phyloP scores from a whole-genome alignment of 2,888 invertebrate genomes.

The Belgica antarctica region DNA sequence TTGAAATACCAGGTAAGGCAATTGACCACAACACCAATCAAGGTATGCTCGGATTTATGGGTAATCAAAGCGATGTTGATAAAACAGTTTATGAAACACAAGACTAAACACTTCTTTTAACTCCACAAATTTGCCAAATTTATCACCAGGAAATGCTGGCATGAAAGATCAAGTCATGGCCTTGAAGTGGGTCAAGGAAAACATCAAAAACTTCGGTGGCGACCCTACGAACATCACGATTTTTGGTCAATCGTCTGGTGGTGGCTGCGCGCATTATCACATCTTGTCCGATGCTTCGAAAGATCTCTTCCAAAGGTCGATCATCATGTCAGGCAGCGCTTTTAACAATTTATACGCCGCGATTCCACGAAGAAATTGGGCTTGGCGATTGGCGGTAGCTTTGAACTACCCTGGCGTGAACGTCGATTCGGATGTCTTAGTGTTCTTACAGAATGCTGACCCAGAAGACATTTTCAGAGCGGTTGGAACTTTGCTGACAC shows the following conservation, averaged over 20 bases:
- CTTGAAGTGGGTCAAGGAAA: slow-evolving; percentile 21
- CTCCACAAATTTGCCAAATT: too few relatives aligned
- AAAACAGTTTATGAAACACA: too few relatives aligned
- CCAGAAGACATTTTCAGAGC: background rate
- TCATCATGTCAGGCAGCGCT: slow-evolving; percentile 34
- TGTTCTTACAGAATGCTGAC: slow-evolving; percentile 12
- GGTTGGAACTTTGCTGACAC: background rate
- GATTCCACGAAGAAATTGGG: slow-evolving; percentile 36
- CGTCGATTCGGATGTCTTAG: background rate
- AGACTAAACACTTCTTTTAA: too few relatives aligned
- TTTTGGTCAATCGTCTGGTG: background rate
- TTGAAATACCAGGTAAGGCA: slow-evolving; percentile 15
- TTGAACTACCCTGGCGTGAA: background rate
- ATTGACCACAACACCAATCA: too few relatives aligned
- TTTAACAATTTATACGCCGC: slow-evolving; percentile 16
- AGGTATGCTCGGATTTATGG: too few relatives aligned
- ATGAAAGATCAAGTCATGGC: slow-evolving; percentile 33
- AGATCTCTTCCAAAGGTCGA: slow-evolving; percentile 34
- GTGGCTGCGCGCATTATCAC: slow-evolving; percentile 24
- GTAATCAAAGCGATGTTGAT: too few relatives aligned
- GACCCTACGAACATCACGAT: background rate
- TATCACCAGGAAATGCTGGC: slow-evolving; percentile 31
- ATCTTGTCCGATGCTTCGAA: slow-evolving; percentile 14
- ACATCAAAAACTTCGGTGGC: slow-evolving; percentile 30
- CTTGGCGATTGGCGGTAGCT: background rate